A percentile compares a stretch with the other conserved stretches of the same genome.
phyloP scores from a whole-genome alignment of 2,113 vertebrate species.

The Speoplatyrhinus poulsoni region DNA sequence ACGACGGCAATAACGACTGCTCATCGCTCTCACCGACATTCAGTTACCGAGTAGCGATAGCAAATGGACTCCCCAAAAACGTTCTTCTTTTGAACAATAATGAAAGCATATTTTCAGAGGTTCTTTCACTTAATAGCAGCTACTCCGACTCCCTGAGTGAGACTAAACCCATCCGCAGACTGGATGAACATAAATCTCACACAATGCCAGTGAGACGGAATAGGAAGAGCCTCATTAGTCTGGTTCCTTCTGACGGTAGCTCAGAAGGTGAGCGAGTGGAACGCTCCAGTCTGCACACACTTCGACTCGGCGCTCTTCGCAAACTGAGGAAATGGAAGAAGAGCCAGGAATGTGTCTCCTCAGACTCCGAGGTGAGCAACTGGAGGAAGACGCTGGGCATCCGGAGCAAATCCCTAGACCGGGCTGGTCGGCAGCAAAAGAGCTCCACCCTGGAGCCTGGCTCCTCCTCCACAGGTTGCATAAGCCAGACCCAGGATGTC shows the following conservation, averaged over 20 bases:
- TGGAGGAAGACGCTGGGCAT: slow-evolving; percentile 93
- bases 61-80: slow-evolving; percentile 90
- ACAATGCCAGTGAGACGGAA: slow-evolving; percentile 96
- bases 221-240: slow-evolving; percentile 93
- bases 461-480: slow-evolving; percentile 93
- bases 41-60: slow-evolving; percentile 96
- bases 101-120: slow-evolving; percentile 83
- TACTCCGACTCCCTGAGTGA: slow-evolving; percentile 89
- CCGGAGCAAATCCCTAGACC: slow-evolving; percentile 94
- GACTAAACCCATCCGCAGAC: slow-evolving; percentile 78
- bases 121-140: slow-evolving; percentile 87
- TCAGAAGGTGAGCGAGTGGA: slow-evolving; percentile 91
- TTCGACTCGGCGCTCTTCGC: slow-evolving; percentile 90
- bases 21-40: slow-evolving; percentile 96
- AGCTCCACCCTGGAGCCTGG: slow-evolving; percentile 86
- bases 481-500: slow-evolving; percentile 96
- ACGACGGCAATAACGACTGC: slow-evolving; percentile 83
- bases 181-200: slow-evolving; percentile 78
- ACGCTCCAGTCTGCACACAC: slow-evolving; percentile 84
- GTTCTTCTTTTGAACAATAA: slow-evolving; percentile 77
- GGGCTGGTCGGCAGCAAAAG: slow-evolving; percentile 89
- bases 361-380: slow-evolving; percentile 92
- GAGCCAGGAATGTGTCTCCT: slow-evolving; percentile 96
- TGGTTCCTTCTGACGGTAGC: slow-evolving; percentile 94
- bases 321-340: slow-evolving; percentile 98